Evolutionary conservation across 2,888 invertebrate species (phyloP).

Genomic region (Sepioteuthis lessoniana): DNA sequence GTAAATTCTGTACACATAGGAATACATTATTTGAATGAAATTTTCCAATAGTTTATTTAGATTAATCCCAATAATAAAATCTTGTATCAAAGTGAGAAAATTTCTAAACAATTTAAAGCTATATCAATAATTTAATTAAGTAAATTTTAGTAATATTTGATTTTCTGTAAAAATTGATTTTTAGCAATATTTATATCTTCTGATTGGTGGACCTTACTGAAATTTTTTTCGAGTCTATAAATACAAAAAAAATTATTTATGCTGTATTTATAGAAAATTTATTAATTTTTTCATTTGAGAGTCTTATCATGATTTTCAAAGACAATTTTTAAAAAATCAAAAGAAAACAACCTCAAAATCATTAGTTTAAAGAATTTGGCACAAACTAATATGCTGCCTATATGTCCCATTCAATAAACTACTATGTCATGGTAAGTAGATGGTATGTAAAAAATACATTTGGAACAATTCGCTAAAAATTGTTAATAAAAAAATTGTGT

Average conservation of each 20-base stretch:
- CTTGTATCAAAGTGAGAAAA: no score
- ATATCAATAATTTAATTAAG: neutral
- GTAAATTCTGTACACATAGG: no score
- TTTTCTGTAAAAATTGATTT: neutral
- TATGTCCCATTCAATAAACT: neutral
- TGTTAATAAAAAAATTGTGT: neutral
- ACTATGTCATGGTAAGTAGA: slow-evolving; percentile 11
- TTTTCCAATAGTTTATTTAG: no score
- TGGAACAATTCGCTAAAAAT: neutral
- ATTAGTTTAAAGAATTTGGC: neutral
- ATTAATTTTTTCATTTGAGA: neutral
- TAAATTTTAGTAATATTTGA: neutral
- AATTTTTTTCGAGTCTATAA: neutral
- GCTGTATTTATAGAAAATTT: neutral
- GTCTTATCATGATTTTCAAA: neutral
- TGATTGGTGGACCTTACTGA: slow-evolving; percentile 2
- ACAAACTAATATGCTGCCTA: neutral
- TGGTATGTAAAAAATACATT: neutral
- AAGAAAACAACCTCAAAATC: no score
- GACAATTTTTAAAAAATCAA: neutral
- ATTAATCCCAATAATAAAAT: no score
- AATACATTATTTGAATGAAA: no score
- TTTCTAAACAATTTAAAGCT: no score
- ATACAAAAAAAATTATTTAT: neutral
- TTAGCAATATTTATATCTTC: neutral